Evolutionary conservation across 2,888 invertebrate species (phyloP), one percentile per base, ranked within the genome.

Genomic region (Dromius quadrimaculatus): DNA sequence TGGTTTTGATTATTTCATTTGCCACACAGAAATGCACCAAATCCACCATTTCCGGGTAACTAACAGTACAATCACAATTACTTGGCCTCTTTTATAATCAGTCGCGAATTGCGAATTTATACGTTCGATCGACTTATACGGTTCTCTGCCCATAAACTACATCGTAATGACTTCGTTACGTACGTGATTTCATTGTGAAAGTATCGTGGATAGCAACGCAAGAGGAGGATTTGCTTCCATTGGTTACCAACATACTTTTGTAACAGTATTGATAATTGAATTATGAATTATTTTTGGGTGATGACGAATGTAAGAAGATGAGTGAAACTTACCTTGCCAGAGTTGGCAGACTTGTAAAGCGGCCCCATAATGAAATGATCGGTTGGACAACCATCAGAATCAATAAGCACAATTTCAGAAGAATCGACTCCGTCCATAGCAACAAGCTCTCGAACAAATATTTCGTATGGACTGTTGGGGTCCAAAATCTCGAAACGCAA

Each of bases 281-380:
- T n/a, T n/a, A n/a, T n/a, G n/a, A n/a, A n/a, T n/a, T n/a, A n/a
- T n/a, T n/a, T n/a, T n/a, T n/a, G n/a, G 32, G 9, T 9, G 32
- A 32, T 6, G 32, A 32, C 32, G 32, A 32, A 32, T 9, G 43
- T 11, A 57, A n/a, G n/a, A n/a, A n/a, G n/a, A n/a, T n/a, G n/a
- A n/a, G n/a, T n/a, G n/a, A n/a, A n/a, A 72, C 83, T 83, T 83
- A 92, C 92, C 88, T 94, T 94, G 83, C 92, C 92, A 72, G 90
- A 88, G 76, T 89, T 85, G 41, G 88, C 86, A 38, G 93, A 92
- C 84, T 94, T 94, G 84, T 92, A 92, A 73, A 96, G 87, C 15
- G 95, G 93, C 77, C 95, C 95, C 95, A 96, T 94, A 81, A 96
- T 95, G 82, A 94, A 92, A 79, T 94, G 92, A 82, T 96, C 95